Base-by-base conservation (phyloP, 1,140 invertebrate species). In the Lasioglossum baleicum region DNA sequence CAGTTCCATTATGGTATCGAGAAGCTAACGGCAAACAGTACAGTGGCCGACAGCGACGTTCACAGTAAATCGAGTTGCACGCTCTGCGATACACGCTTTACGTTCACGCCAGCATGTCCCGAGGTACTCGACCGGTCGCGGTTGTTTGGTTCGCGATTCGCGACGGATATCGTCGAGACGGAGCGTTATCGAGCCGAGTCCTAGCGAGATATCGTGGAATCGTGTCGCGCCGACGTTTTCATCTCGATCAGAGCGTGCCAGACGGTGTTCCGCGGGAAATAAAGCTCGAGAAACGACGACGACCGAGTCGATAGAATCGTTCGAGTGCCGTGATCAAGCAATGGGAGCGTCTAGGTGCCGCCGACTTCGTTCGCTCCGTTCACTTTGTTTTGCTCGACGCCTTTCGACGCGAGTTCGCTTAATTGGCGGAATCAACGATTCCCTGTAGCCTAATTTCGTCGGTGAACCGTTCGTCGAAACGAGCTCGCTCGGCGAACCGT, bases 1-100 rank as follows among this genome's bases (percentile, higher is more conserved):
- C 92, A 92, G 91, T 91, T 92, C 90, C 90, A 92, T 93, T 91
- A 92, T 89, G 90, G 90, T 88, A 91, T 92, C 90, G 88, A 88
- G 88, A 88, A 90, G 83, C 84, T 86, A 86, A 86, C 84, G 84
- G 84, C 81, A 83, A 83, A 80, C 84, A 86, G 84, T 82, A 86
- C 83, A 40, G 83, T 85, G 85, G 67, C 79, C 74, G 84, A 83
- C 75, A 82, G 58, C 74, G 64, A 11, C 44, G 8, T 3, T 48
- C 44, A 10, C 44, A 11, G 80, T 77, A 82, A 87, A 79, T 82
- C 85, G 75, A 79, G 70, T 44, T 44, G 10, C 42, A 11, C 42
- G 42, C 35, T 35, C 35, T 35, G 10, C 42, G 42, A 8, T 44
- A 11, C 42, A 44, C 44, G 44, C 44, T 8, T 11, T 8, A 8